A percentile compares a stretch with the other conserved stretches of the same genome.
Evolutionary conservation across 2,888 invertebrate genomes (phyloP).

Genomic region (Drosophila longiperda): DNA sequence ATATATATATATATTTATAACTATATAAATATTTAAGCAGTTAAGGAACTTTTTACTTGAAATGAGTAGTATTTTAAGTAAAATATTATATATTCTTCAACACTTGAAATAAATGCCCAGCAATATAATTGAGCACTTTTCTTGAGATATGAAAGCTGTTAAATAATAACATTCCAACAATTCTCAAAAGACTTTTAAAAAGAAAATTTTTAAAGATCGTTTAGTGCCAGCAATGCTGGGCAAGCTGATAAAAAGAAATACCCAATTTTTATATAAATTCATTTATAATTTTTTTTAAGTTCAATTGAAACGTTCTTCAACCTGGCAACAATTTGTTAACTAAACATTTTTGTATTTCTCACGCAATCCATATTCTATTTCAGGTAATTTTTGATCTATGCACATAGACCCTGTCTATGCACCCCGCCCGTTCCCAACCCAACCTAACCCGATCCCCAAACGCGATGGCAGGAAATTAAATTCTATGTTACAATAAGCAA

Average conservation of each 20-base stretch:
- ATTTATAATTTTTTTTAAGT: neutral
- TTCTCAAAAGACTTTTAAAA: neutral
- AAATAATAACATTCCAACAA: neutral
- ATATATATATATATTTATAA: neutral
- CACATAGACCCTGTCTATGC: neutral
- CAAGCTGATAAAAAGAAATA: neutral
- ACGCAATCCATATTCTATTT: neutral
- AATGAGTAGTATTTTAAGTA: neutral
- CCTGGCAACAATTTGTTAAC: neutral
- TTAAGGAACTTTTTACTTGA: neutral
- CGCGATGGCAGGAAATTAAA: constrained; percentile 63
- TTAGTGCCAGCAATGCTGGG: neutral
- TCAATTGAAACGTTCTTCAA: neutral
- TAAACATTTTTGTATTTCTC: neutral
- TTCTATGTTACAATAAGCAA: constrained; percentile 54
- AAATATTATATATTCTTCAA: neutral
- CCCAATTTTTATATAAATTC: neutral
- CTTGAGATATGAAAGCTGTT: neutral
- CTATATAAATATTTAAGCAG: neutral
- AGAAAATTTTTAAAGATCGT: neutral
- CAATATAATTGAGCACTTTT: neutral
- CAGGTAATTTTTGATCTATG: constrained; percentile 23
- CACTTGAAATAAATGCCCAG: neutral
- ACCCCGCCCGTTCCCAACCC: neutral
- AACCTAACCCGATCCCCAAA: neutral